These are phyloP conservation scores for Drosophila planitibia DNA, from an alignment of 2,888 invertebrate genomes.

Conservation along the genomic window DNA sequence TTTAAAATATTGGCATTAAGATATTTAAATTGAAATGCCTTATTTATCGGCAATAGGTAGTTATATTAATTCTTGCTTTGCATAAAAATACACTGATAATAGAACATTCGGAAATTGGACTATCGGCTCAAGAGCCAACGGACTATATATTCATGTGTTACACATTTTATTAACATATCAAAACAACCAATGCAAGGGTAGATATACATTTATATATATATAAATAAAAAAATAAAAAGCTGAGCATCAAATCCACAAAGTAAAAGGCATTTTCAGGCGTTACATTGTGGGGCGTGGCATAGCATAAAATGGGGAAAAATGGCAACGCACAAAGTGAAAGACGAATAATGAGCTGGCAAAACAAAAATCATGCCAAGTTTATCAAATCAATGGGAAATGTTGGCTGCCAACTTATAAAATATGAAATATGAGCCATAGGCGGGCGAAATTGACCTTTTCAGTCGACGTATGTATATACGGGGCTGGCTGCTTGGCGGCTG, in stretches of 20 bases:
- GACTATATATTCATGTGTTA: background rate
- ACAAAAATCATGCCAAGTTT: slow-evolving; percentile 76
- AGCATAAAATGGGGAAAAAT: slow-evolving; percentile 18
- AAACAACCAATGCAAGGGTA: background rate
- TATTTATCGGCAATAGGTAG: background rate
- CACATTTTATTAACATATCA: background rate
- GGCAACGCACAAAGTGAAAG: slow-evolving; percentile 66
- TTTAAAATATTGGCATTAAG: background rate
- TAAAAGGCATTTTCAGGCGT: slow-evolving; percentile 53
- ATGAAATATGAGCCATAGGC: slow-evolving; percentile 57
- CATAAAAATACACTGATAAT: too few relatives aligned
- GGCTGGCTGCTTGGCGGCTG: slow-evolving; percentile 9
- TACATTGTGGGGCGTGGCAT: slow-evolving; percentile 1
- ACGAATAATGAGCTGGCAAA: slow-evolving; percentile 77
- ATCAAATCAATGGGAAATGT: slow-evolving; percentile 71
- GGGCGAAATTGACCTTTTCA: slow-evolving; percentile 23
- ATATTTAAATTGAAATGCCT: background rate
- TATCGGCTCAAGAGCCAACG: background rate
- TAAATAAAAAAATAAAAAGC: slow-evolving; percentile 8
- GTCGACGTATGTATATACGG: background rate
- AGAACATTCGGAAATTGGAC: background rate
- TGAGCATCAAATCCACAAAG: slow-evolving; percentile 54
- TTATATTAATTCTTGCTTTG: background rate
- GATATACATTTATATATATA: background rate
- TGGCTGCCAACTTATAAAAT: slow-evolving; percentile 67